Evolutionary conservation across 2,113 vertebrate genomes (phyloP).

Genomic region (Hippocampus abdominalis): DNA sequence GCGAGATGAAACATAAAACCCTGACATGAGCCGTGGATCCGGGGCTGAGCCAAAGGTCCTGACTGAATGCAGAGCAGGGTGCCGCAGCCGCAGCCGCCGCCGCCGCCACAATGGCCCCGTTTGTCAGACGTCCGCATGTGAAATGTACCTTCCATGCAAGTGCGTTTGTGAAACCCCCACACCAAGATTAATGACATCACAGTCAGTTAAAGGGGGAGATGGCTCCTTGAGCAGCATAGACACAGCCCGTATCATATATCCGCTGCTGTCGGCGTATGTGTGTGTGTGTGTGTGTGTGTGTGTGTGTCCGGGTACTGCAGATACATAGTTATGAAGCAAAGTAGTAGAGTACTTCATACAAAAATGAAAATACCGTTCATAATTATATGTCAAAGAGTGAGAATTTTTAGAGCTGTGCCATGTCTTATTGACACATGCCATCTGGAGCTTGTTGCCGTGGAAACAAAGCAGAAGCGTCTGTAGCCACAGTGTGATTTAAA

Average conservation of each 20-base stretch:
- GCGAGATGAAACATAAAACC: conserved; percentile 49
- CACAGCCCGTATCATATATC: conserved; percentile 58
- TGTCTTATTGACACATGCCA: conserved; percentile 54
- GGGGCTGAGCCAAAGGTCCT: conserved; percentile 47
- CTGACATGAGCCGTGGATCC: conserved; percentile 42
- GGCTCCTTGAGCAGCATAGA: conserved; percentile 64
- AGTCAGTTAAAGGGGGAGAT: conserved; percentile 65
- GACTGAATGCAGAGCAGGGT: conserved; percentile 44
- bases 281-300: conserved; percentile 11
- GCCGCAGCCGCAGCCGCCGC: conserved; percentile 17
- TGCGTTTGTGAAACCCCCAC: conserved; percentile 69
- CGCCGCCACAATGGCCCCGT: conserved; percentile 63
- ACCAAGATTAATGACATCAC: conserved; percentile 68
- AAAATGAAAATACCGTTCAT: not conserved
- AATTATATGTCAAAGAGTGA: not conserved
- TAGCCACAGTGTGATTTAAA: conserved; percentile 33
- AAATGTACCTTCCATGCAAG: conserved; percentile 70
- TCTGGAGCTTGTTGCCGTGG: conserved; percentile 61
- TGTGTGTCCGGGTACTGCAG: not conserved
- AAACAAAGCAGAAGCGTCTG: conserved; percentile 53
- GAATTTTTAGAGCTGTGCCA: conserved; percentile 28
- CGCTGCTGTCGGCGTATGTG: conserved; percentile 36
- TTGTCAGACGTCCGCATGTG: conserved; percentile 62
- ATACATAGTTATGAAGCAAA: too few species aligned
- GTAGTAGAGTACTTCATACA: too few species aligned